These are phyloP conservation scores for Crossocerus cetratus DNA, from an alignment of 2,888 invertebrate species.

Conservation along the genomic window DNA sequence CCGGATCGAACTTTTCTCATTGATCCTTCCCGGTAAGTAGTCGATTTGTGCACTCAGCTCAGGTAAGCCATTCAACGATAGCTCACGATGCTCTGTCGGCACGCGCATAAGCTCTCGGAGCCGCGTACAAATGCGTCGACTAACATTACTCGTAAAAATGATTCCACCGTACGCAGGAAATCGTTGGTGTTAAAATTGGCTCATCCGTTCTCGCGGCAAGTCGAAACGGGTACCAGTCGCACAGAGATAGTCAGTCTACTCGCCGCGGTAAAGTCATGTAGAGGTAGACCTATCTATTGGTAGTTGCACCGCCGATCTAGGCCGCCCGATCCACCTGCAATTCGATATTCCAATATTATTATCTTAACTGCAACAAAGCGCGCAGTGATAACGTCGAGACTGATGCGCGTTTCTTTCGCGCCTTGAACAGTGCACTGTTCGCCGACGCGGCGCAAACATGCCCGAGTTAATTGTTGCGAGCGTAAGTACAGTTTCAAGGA, in stretches of 20 bases:
- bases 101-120: background rate
- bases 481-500: constrained; percentile 14
- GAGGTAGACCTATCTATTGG: no score
- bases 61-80: background rate
- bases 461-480: background rate
- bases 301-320: no score
- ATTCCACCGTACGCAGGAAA: constrained; percentile 1
- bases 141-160: background rate
- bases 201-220: constrained; percentile 2
- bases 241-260: no score
- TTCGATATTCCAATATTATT: no score
- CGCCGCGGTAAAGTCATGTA: no score
- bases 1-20: background rate
- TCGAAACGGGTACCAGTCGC: no score
- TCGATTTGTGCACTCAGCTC: background rate
- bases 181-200: constrained; percentile 2
- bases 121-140: background rate
- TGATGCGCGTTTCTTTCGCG: no score
- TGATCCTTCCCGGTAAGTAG: background rate
- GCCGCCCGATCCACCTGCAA: no score
- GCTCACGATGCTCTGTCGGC: background rate
- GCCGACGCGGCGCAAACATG: no score
- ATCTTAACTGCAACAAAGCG: no score
- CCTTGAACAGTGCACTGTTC: no score
- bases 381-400: no score